These are phyloP conservation scores for Hydroisotoma schaefferi DNA, from an alignment of 2,888 invertebrate species.

Conservation along the genomic window DNA sequence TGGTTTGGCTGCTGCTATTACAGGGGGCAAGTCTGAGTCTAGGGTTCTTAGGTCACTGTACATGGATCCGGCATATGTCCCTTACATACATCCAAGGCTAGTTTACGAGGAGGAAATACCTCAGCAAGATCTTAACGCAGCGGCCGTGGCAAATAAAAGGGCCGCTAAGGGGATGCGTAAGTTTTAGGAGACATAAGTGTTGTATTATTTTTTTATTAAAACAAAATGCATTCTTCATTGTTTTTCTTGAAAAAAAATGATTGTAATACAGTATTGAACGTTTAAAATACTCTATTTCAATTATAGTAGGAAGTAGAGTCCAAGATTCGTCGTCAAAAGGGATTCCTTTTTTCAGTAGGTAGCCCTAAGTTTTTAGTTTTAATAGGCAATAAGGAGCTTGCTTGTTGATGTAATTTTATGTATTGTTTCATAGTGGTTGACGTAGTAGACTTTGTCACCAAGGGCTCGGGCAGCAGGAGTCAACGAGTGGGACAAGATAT, in stretches of 20 bases:
- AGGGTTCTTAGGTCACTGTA: background rate
- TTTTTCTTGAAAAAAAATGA: no score
- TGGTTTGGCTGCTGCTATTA: no score
- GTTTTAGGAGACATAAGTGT: no score
- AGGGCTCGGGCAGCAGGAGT: background rate
- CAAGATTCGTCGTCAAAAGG: no score
- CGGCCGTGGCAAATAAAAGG: background rate
- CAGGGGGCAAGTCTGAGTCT: background rate
- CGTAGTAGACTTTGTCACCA: constrained; percentile 4
- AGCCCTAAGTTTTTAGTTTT: no score
- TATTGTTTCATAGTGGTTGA: background rate
- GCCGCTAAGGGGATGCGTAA: constrained; percentile 4
- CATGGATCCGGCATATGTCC: constrained; percentile 1
- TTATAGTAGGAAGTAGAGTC: no score
- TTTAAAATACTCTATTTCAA: no score
- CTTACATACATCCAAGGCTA: constrained; percentile 2
- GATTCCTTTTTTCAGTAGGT: no score
- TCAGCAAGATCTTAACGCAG: background rate
- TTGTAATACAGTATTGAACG: no score
- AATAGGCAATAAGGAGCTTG: no score
- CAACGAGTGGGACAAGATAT: constrained; percentile 1
- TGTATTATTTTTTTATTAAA: background rate
- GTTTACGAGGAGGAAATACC: background rate
- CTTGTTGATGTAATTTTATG: no score
- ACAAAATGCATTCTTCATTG: no score